Evolutionary conservation across 2,888 invertebrate genomes (phyloP).

Genomic region (Thymelicus lineola): DNA sequence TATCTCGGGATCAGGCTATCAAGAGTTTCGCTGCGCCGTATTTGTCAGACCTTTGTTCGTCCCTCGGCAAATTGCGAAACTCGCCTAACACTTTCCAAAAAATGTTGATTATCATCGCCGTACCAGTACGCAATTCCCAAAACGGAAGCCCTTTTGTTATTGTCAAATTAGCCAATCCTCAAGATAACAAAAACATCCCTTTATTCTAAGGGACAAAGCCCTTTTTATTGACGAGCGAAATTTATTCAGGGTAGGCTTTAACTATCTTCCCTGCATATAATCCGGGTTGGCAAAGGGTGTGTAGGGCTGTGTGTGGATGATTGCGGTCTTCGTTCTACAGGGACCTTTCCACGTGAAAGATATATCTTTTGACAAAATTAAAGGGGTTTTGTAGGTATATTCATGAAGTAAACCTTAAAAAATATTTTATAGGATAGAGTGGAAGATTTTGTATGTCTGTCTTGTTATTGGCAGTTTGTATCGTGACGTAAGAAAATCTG

Average conservation of each 20-base stretch:
- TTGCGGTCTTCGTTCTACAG: conserved; percentile 35
- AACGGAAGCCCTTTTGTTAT: conserved; percentile 81
- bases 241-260: conserved; percentile 80
- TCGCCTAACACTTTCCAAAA: conserved; percentile 54
- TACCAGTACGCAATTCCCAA: conserved; percentile 65
- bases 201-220: conserved; percentile 77
- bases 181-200: conserved; percentile 85
- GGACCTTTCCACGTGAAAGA: conserved; percentile 29
- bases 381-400: conserved; percentile 9
- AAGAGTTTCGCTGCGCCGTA: conserved; percentile 47
- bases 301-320: conserved; percentile 26
- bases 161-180: conserved; percentile 85
- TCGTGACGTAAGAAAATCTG: too few species aligned
- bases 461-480: too few species aligned
- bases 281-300: conserved; percentile 32
- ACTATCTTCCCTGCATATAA: conserved; percentile 77
- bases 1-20: conserved; percentile 32
- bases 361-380: conserved; percentile 27
- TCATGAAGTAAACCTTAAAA: not conserved
- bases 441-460: too few species aligned
- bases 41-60: conserved; percentile 58
- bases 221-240: conserved; percentile 80
- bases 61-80: conserved; percentile 60
- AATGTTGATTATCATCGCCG: conserved; percentile 73
- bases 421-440: too few species aligned